A percentile compares a stretch with the other conserved stretches of the same genome.
These are phyloP conservation scores for Oncorhynchus masou DNA, from an alignment of 2,113 vertebrate genomes.

Conservation along the genomic window DNA sequence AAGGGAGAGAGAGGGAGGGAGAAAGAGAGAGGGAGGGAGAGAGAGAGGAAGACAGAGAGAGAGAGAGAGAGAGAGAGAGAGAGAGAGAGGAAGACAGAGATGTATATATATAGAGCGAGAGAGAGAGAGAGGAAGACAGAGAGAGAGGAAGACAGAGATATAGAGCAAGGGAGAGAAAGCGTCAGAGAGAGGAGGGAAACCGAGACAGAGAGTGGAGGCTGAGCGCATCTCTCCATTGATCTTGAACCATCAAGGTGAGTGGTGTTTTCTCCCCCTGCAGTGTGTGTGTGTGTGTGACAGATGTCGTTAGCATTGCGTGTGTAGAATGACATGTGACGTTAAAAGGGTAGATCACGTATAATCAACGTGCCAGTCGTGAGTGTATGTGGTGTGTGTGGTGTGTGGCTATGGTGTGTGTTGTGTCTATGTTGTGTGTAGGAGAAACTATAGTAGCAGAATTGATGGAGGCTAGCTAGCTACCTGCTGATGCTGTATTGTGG, in stretches of 20 bases:
- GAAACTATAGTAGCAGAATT: too few species aligned
- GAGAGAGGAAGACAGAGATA: neutral
- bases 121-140: neutral
- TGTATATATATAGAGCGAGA: too few species aligned
- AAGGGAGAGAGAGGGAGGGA: neutral
- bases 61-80: too few species aligned
- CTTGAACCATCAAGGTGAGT: slow-evolving; percentile 70
- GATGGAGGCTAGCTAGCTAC: too few species aligned
- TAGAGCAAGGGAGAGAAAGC: neutral
- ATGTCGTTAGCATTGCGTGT: slow-evolving; percentile 32
- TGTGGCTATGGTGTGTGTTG: neutral
- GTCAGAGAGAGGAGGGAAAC: too few species aligned
- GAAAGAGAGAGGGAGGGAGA: too few species aligned
- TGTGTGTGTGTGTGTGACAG: slow-evolving; percentile 17
- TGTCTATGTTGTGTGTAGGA: neutral
- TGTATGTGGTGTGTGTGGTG: neutral
- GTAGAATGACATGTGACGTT: slow-evolving; percentile 34
- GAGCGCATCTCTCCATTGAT: slow-evolving; percentile 49
- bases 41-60: neutral
- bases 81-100: too few species aligned
- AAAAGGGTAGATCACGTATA: slow-evolving; percentile 26
- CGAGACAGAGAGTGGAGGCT: neutral
- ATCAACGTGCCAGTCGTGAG: neutral
- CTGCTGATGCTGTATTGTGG: neutral
- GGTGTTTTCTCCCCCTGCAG: slow-evolving; percentile 35